A percentile compares a stretch with the other conserved stretches of the same genome.
Conservation (phyloP, 2,113 vertebrate species). For the Pleuronectes platessa region DNA sequence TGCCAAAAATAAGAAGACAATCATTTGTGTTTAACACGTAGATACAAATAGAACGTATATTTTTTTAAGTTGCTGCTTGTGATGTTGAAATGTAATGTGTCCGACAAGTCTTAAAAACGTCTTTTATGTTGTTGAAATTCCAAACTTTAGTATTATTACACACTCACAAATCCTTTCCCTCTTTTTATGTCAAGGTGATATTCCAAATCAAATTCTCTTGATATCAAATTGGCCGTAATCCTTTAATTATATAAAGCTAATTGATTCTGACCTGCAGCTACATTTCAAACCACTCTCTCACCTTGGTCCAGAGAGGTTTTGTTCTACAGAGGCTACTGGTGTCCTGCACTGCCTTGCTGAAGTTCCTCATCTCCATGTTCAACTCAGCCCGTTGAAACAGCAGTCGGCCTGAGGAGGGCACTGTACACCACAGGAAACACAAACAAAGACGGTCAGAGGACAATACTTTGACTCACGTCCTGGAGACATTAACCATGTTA, state of each 20-base stretch:
- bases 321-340: conserved; percentile 80
- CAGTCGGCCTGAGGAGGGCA: conserved; percentile 83
- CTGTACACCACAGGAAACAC: conserved; percentile 71
- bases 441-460: background rate
- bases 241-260: no score
- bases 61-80: background rate
- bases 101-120: no score
- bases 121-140: no score
- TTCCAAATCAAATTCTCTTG: background rate
- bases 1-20: no score
- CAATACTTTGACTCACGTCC: background rate
- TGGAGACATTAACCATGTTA: background rate
- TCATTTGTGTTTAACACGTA: no score
- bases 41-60: background rate
- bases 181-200: no score
- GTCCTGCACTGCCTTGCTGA: conserved; percentile 86
- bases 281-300: conserved; percentile 48
- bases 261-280: no score
- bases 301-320: conserved; percentile 86
- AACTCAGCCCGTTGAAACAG: conserved; percentile 86
- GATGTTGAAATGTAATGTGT: no score
- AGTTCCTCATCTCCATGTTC: conserved; percentile 86
- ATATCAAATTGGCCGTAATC: background rate
- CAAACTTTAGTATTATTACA: no score
- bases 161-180: no score